Conservation (phyloP, 1,140 invertebrate genomes). For the Limonius californicus region DNA sequence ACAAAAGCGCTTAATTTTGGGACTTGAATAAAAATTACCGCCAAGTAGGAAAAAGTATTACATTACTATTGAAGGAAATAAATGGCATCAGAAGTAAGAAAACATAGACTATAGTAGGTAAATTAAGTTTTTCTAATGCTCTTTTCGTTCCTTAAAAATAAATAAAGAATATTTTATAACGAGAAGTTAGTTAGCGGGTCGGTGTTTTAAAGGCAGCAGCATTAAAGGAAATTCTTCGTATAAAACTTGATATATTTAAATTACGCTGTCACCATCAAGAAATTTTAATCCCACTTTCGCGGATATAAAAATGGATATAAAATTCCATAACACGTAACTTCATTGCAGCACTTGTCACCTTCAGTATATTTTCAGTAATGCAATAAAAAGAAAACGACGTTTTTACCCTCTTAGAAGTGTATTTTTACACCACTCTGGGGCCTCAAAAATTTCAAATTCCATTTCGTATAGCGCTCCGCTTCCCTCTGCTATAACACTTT, state of each 20-base stretch:
- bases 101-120: too few relatives aligned
- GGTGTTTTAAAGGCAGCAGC: neutral
- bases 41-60: too few relatives aligned
- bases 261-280: constrained; percentile 39
- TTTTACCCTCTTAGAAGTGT: constrained; percentile 39
- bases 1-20: too few relatives aligned
- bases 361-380: constrained; percentile 43
- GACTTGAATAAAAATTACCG: too few relatives aligned
- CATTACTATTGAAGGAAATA: too few relatives aligned
- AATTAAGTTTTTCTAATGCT: too few relatives aligned
- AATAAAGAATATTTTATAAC: neutral
- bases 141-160: neutral
- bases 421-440: constrained; percentile 45
- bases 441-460: constrained; percentile 43
- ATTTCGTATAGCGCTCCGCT: constrained; percentile 34
- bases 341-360: constrained; percentile 44
- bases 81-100: too few relatives aligned
- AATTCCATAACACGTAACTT: constrained; percentile 44
- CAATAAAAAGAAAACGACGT: constrained; percentile 43
- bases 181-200: neutral
- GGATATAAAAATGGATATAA: constrained; percentile 42
- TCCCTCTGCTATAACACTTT: constrained; percentile 23
- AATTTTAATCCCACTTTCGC: constrained; percentile 42
- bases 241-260: constrained; percentile 39
- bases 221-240: constrained; percentile 5